Evolutionary conservation across 37 sponge, comb jelly and placozoan species (phyloP).

Genomic region (Geodia barretti): DNA sequence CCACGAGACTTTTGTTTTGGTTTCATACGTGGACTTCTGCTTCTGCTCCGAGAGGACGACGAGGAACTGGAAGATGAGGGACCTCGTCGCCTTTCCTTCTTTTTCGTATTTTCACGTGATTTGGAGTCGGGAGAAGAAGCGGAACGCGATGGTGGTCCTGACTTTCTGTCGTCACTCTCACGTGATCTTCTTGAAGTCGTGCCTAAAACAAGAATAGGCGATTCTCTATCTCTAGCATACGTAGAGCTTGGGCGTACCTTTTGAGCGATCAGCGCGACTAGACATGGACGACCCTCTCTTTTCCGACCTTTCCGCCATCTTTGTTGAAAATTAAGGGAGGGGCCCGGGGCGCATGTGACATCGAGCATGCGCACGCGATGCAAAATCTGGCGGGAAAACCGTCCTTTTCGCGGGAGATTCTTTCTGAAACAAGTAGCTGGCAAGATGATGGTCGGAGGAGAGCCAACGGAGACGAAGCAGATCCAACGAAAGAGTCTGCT

Average conservation of each 20-base stretch:
- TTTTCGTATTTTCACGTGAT: not conserved
- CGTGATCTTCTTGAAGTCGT: not conserved
- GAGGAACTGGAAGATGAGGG: not conserved
- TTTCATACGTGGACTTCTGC: not conserved
- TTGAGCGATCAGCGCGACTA: not conserved
- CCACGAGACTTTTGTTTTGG: not conserved
- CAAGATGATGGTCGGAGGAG: constrained; percentile 30
- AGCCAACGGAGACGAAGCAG: not conserved
- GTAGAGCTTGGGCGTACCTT: not conserved
- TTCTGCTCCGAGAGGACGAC: not conserved
- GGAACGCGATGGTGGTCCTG: no score
- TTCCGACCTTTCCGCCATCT: not conserved
- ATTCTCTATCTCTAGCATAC: not conserved
- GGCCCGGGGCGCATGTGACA: no score
- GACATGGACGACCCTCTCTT: not conserved
- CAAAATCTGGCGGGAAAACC: constrained; percentile 17
- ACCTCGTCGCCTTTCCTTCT: not conserved
- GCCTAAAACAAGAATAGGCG: not conserved
- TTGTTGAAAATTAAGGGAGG: not conserved
- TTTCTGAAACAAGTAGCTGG: not conserved
- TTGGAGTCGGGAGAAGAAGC: not conserved
- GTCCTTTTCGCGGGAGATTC: constrained; percentile 2
- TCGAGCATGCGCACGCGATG: not conserved
- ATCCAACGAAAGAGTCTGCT: constrained; percentile 55
- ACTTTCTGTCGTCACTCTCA: not conserved